A percentile compares a stretch with the other conserved stretches of the same genome.
phyloP scores from a whole-genome alignment of 1,140 invertebrate genomes.

The Harpegnathos saltator region DNA sequence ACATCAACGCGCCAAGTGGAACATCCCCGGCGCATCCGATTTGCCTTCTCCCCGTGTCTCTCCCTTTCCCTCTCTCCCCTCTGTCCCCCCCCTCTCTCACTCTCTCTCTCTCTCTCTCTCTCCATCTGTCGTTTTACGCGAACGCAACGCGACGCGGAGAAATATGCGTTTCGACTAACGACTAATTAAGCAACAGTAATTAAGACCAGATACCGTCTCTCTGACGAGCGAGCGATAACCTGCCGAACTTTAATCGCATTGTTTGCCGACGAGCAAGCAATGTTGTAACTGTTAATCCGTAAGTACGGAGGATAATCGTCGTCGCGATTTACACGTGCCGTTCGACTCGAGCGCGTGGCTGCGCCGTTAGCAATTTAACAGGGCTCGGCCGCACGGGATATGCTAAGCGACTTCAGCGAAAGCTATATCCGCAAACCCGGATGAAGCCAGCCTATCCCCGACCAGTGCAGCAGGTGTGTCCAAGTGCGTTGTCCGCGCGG shows the following conservation, averaged over 20 bases:
- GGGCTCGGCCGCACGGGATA: conserved; percentile 3
- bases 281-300: conserved; percentile 28
- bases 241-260: conserved; percentile 37
- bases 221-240: conserved; percentile 15
- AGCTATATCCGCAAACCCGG: conserved; percentile 32
- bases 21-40: conserved; percentile 18
- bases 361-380: background rate
- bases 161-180: conserved; percentile 24
- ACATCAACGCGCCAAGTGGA: conserved; percentile 46
- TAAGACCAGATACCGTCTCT: conserved; percentile 29
- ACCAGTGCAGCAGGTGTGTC: conserved; percentile 66
- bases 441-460: conserved; percentile 27
- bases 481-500: conserved; percentile 69
- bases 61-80: too few species aligned
- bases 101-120: too few species aligned
- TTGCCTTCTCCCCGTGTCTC: conserved; percentile 6
- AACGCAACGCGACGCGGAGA: background rate
- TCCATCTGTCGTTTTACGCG: too few species aligned
- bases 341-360: background rate
- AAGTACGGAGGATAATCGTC: conserved; percentile 4
- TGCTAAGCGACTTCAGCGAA: conserved; percentile 58
- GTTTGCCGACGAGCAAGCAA: conserved; percentile 6
- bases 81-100: too few species aligned
- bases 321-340: conserved; percentile 18
- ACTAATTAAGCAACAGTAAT: conserved; percentile 48